These are phyloP conservation scores for Brienomyrus brachyistius DNA, from an alignment of 2,113 vertebrate species.

Conservation along the genomic window DNA sequence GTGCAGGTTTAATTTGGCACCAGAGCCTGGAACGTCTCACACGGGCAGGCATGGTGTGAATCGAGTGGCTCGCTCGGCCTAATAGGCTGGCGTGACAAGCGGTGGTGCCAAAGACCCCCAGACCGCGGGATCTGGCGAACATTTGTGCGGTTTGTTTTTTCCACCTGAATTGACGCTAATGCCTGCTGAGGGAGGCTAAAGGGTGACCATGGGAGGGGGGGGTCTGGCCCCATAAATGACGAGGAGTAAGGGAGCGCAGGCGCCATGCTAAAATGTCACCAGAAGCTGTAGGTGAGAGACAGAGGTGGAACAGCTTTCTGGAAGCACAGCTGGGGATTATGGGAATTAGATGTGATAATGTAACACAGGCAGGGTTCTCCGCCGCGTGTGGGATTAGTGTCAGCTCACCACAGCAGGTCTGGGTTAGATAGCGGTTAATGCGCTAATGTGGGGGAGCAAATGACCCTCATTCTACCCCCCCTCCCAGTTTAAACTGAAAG, in stretches of 20 bases:
- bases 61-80: slow-evolving; percentile 27
- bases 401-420: slow-evolving; percentile 59
- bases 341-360: slow-evolving; percentile 61
- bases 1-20: slow-evolving; percentile 1
- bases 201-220: slow-evolving; percentile 5
- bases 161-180: slow-evolving; percentile 68
- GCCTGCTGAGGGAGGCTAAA: slow-evolving; percentile 20
- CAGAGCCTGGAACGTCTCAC: slow-evolving; percentile 51
- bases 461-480: slow-evolving; percentile 49
- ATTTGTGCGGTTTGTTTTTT: slow-evolving; percentile 70
- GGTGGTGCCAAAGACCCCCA: slow-evolving; percentile 60
- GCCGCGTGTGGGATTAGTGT: slow-evolving; percentile 57
- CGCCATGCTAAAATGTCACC: slow-evolving; percentile 54
- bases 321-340: slow-evolving; percentile 54
- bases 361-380: slow-evolving; percentile 61
- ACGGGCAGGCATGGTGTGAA: slow-evolving; percentile 43
- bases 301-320: slow-evolving; percentile 63
- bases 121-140: slow-evolving; percentile 66
- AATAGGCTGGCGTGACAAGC: slow-evolving; percentile 25
- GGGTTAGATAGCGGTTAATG: slow-evolving; percentile 69
- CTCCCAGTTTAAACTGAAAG: neutral
- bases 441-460: slow-evolving; percentile 57
- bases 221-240: slow-evolving; percentile 44
- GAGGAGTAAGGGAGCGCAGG: slow-evolving; percentile 18
- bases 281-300: slow-evolving; percentile 60